A percentile compares a stretch with the other conserved stretches of the same genome.
Evolutionary conservation across 1,140 invertebrate genomes (phyloP).

Genomic region (Stegodyphus dumicola): DNA sequence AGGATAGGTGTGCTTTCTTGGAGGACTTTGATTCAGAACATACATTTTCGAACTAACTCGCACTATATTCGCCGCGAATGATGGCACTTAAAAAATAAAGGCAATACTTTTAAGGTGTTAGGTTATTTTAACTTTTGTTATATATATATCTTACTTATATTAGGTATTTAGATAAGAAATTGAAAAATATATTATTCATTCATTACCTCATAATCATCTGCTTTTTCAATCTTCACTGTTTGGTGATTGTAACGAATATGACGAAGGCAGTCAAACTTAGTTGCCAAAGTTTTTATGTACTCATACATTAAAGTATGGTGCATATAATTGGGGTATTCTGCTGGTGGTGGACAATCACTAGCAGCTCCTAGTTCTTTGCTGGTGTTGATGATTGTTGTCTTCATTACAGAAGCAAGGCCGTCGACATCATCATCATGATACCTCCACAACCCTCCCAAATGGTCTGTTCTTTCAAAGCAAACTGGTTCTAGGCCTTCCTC

Average conservation of each 20-base stretch:
- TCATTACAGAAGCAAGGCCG: constrained; percentile 64
- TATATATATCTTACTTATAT: no score
- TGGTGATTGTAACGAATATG: constrained; percentile 40
- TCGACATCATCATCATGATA: constrained; percentile 67
- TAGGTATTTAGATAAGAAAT: no score
- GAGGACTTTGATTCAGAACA: no score
- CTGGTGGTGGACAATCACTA: constrained; percentile 68
- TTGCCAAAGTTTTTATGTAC: constrained; percentile 66
- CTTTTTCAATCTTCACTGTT: constrained; percentile 61
- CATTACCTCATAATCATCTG: constrained; percentile 65
- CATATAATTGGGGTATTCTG: constrained; percentile 67
- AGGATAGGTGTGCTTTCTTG: no score
- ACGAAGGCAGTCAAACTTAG: constrained; percentile 59
- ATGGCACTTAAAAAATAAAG: no score
- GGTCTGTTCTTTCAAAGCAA: constrained; percentile 70
- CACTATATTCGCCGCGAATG: no score
- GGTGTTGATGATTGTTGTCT: constrained; percentile 67
- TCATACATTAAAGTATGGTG: constrained; percentile 65
- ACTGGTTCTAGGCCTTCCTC: constrained; percentile 68
- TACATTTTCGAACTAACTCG: no score
- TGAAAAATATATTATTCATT: no score
- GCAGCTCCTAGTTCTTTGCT: constrained; percentile 70
- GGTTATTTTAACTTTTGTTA: no score
- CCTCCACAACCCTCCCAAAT: constrained; percentile 72
- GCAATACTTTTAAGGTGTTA: no score